Base-by-base conservation (phyloP, 37 sponge, comb jelly and placozoan species). In the Aphrocallistes beatrix region DNA sequence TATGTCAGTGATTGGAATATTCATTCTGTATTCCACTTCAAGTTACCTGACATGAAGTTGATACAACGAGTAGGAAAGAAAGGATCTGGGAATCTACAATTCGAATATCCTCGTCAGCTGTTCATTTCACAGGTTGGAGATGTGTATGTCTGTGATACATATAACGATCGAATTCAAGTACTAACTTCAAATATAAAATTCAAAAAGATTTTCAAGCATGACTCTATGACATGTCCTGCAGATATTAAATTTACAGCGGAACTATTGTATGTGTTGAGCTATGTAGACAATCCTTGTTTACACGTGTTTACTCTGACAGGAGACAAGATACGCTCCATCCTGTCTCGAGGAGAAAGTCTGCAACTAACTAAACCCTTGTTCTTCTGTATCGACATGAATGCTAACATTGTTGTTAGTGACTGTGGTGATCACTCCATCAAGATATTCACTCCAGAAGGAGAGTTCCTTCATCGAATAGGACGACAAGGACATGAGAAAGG, bases 241-340 rank as follows among this genome's bases (percentile, higher is more conserved):
- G 75, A 60, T 60, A 30, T 60, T 60, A 60, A 60, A 13, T 60
- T 60, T 30, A 32, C 75, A 60, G n/a, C 6, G 3, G n/a, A 60
- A 19, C 28, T 25, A 60, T 32, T 60, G 75, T 60, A 25, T 60
- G 75, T 60, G 8, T 60, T 60, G 21, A 60, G 75, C 34, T 6
- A 21, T 32, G 34, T 32, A 32, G 34, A 60, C 75, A 60, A 60
- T 60, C 75, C 75, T 8, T 19, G 75, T 28, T 25, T 60, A 19
- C 75, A 60, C 75, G 75, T 60, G 75, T 60, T 60, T 60, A 60
- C 75, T 19, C 75, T 60, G 3, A 25, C 75, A 60, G 75, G 75
- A 21, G 75, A 60, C 28, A 60, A 60, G 75, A 25, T 30, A 19
- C 75, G 75, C 75, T 60, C 75, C 75, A 3, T 60, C 10, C 28